A percentile compares a stretch with the other conserved stretches of the same genome.
Conservation (phyloP, 2,797 vertebrate species). For the Chaenodraco wilsoni region DNA sequence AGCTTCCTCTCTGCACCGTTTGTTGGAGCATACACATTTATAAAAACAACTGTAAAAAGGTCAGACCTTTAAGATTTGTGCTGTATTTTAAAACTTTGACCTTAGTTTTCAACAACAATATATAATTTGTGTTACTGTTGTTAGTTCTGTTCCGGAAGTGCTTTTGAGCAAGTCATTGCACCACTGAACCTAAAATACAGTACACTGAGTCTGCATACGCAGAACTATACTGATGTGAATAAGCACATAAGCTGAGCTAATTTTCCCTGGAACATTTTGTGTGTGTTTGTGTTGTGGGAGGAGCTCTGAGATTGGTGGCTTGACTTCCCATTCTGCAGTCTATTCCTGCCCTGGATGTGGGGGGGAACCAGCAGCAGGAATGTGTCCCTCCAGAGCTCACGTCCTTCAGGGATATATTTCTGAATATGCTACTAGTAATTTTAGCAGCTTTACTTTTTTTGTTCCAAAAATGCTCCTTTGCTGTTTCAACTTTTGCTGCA, state of each 20-base stretch:
- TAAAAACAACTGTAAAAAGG: not conserved
- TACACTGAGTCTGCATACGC: not conserved
- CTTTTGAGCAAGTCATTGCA: not conserved
- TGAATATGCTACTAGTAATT: constrained; percentile 13
- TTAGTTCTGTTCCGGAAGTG: not conserved
- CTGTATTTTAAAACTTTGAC: constrained; percentile 7
- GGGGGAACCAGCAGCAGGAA: constrained; percentile 40
- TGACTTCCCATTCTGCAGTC: constrained; percentile 32
- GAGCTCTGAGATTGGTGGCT: constrained; percentile 30
- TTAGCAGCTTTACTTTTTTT: constrained; percentile 36
- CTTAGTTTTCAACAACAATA: not conserved
- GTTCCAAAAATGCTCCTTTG: constrained; percentile 17
- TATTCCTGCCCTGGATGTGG: constrained; percentile 46
- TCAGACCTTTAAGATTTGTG: constrained; percentile 1
- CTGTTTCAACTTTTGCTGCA: not conserved
- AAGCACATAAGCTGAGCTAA: constrained; percentile 1
- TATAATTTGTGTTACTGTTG: not conserved
- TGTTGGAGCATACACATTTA: not conserved
- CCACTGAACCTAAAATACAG: not conserved
- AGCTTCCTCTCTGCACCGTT: not conserved
- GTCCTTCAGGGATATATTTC: constrained; percentile 38
- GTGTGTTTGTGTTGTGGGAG: not conserved
- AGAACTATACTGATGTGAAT: not conserved
- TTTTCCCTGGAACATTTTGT: constrained; percentile 8
- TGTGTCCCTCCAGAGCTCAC: constrained; percentile 25